Conservation (phyloP, 1,140 invertebrate species). For the Habropoda laboriosa region DNA sequence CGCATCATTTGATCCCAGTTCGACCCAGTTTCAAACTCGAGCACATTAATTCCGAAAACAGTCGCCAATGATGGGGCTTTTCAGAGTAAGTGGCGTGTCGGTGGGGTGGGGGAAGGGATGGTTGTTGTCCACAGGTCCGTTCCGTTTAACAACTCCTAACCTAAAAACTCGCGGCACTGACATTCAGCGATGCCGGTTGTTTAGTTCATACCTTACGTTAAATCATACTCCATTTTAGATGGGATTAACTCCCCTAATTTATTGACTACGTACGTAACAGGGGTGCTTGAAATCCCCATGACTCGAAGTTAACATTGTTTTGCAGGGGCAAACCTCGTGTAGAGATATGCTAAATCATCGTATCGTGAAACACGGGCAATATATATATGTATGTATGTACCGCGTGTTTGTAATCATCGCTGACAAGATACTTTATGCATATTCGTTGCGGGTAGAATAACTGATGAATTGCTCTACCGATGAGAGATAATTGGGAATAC, state of each 20-base stretch:
- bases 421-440: slow-evolving; percentile 49
- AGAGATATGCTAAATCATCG: slow-evolving; percentile 24
- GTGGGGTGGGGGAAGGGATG: not conserved
- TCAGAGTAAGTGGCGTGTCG: too few relatives aligned
- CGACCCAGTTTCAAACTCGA: slow-evolving; percentile 52
- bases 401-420: slow-evolving; percentile 42
- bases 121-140: slow-evolving; percentile 19
- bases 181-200: not conserved
- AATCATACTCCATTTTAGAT: slow-evolving; percentile 50
- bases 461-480: slow-evolving; percentile 26
- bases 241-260: slow-evolving; percentile 68
- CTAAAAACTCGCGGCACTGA: not conserved
- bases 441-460: slow-evolving; percentile 16
- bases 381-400: slow-evolving; percentile 30
- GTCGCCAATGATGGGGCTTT: slow-evolving; percentile 4
- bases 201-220: slow-evolving; percentile 51
- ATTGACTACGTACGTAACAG: slow-evolving; percentile 43
- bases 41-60: slow-evolving; percentile 51
- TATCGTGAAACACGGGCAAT: not conserved
- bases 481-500: slow-evolving; percentile 8
- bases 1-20: not conserved
- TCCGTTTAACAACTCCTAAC: not conserved
- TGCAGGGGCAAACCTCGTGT: slow-evolving; percentile 20
- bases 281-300: slow-evolving; percentile 15
- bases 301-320: slow-evolving; percentile 53